phyloP scores from a whole-genome alignment of 2,113 vertebrate genomes.

The Meles meles region DNA sequence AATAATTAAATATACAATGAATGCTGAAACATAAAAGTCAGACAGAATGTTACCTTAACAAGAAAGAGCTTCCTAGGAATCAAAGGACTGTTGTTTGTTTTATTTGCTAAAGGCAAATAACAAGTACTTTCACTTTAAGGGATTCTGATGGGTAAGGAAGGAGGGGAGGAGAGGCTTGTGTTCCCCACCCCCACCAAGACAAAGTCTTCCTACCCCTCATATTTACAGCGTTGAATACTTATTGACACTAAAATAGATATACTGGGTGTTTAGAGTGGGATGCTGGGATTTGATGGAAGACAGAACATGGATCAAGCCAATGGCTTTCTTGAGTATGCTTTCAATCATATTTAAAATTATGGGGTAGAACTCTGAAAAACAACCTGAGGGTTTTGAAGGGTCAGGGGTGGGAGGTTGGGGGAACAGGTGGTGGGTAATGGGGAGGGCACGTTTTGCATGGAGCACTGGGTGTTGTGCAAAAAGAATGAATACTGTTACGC shows the following conservation, averaged over 20 bases:
- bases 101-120: constrained; percentile 81
- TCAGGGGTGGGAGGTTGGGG: no score
- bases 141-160: constrained; percentile 74
- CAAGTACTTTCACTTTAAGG: constrained; percentile 87
- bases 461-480: no score
- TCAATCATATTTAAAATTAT: not conserved
- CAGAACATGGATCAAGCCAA: not conserved
- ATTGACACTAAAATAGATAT: not conserved
- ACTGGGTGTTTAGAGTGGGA: not conserved
- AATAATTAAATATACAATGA: constrained; percentile 88
- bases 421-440: no score
- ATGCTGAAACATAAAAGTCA: constrained; percentile 85
- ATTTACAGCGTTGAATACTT: constrained; percentile 66
- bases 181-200: constrained; percentile 57
- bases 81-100: constrained; percentile 85
- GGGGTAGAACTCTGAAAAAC: no score
- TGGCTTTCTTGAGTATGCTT: not conserved
- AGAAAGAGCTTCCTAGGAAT: constrained; percentile 85
- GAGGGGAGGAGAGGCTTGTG: constrained; percentile 69
- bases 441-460: no score
- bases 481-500: no score
- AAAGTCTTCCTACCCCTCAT: constrained; percentile 71
- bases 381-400: no score
- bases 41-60: constrained; percentile 78
- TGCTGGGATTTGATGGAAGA: not conserved